A percentile compares a stretch with the other conserved stretches of the same genome.
These are phyloP conservation scores for Drosophila eugracilis DNA, from an alignment of 1,140 invertebrate genomes.

Conservation along the genomic window DNA sequence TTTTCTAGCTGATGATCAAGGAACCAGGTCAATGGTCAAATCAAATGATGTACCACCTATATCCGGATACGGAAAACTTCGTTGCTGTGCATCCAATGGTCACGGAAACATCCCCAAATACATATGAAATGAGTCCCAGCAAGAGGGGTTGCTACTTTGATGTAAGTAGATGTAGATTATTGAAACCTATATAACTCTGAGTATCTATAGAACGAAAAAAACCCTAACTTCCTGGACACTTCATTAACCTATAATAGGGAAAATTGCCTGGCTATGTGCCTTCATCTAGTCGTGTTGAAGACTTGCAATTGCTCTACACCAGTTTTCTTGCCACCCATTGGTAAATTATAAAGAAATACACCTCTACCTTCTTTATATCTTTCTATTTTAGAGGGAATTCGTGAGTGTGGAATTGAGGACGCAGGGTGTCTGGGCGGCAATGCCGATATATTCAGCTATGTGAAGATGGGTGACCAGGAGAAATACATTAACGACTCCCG, in stretches of 20 bases:
- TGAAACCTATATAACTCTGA: too few species aligned
- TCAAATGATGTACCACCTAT: slow-evolving; percentile 34
- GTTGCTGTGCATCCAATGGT: slow-evolving; percentile 56
- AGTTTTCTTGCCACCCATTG: slow-evolving; percentile 41
- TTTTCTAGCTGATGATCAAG: slow-evolving; percentile 65
- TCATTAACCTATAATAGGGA: slow-evolving; percentile 43
- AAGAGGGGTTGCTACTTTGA: slow-evolving; percentile 61
- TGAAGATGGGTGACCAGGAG: slow-evolving; percentile 55
- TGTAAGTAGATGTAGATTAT: slow-evolving; percentile 28
- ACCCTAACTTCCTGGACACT: slow-evolving; percentile 32
- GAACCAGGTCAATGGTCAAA: slow-evolving; percentile 60
- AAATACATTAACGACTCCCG: slow-evolving; percentile 61
- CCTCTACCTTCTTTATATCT: background rate
- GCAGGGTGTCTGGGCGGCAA: slow-evolving; percentile 52
- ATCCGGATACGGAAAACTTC: slow-evolving; percentile 65
- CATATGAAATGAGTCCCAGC: slow-evolving; percentile 37
- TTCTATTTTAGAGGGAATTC: slow-evolving; percentile 19
- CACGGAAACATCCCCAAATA: slow-evolving; percentile 43
- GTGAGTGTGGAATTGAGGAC: slow-evolving; percentile 60
- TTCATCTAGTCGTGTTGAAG: slow-evolving; percentile 46
- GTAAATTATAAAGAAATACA: slow-evolving; percentile 4
- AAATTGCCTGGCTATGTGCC: slow-evolving; percentile 62
- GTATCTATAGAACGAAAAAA: slow-evolving; percentile 50
- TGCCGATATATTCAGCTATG: slow-evolving; percentile 63
- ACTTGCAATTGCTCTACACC: slow-evolving; percentile 65